Evolutionary conservation across 2,113 vertebrate species (phyloP).

Genomic region (Raja brachyura): DNA sequence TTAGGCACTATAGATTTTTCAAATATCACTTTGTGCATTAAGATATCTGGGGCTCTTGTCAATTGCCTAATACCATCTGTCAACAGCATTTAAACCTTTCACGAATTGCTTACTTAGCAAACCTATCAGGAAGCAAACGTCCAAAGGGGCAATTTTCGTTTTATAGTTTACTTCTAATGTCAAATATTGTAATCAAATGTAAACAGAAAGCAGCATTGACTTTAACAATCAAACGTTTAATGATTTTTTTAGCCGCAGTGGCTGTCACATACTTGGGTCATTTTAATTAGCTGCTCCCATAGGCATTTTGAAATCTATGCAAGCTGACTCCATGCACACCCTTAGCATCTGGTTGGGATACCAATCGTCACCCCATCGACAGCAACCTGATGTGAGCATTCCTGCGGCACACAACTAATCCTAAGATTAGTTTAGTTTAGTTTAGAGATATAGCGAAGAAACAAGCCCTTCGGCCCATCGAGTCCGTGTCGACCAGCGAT

Average conservation of each 20-base stretch:
- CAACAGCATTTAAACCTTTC: background rate
- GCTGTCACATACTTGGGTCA: background rate
- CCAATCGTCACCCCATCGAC: background rate
- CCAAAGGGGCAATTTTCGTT: background rate
- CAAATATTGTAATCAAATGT: slow-evolving; percentile 23
- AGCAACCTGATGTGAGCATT: background rate
- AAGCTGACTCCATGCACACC: background rate
- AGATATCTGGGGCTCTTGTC: background rate
- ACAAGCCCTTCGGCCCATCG: no score
- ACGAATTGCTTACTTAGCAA: background rate
- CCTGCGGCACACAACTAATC: background rate
- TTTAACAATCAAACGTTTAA: background rate
- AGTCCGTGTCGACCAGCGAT: no score
- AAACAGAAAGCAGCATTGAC: background rate
- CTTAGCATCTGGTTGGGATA: background rate
- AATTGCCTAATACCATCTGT: background rate
- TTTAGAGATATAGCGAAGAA: no score
- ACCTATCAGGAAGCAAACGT: slow-evolving; percentile 12
- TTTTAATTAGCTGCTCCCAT: background rate
- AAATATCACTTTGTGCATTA: background rate
- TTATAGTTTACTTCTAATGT: background rate
- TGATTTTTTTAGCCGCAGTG: background rate
- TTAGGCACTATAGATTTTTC: background rate
- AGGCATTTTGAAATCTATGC: background rate
- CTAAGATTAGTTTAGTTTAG: no score